phyloP scores from a whole-genome alignment of 2,888 invertebrate species.

The Cephus spinipes region DNA sequence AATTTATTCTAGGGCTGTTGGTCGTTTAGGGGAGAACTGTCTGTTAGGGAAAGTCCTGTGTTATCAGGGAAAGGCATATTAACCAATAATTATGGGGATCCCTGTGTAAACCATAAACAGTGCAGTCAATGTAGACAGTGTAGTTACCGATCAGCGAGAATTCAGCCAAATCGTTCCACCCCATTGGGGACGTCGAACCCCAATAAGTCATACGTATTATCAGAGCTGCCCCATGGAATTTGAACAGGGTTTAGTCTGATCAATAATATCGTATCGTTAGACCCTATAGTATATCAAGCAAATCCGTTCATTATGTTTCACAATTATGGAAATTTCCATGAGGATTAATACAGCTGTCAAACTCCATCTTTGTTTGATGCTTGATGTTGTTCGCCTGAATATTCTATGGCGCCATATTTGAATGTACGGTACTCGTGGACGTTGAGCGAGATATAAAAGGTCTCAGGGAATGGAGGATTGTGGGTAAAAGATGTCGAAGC shows the following conservation, averaged over 20 bases:
- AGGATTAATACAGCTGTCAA: slow-evolving; percentile 22
- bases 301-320: slow-evolving; percentile 36
- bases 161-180: slow-evolving; percentile 21
- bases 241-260: slow-evolving; percentile 51
- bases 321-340: slow-evolving; percentile 43
- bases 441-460: background rate
- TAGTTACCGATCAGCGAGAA: background rate
- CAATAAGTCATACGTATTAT: background rate
- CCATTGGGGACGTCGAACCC: slow-evolving; percentile 13
- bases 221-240: slow-evolving; percentile 36
- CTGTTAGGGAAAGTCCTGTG: background rate
- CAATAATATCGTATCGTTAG: slow-evolving; percentile 54
- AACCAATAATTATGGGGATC: background rate
- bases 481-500: background rate
- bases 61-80: background rate
- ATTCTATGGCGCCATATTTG: background rate
- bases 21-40: background rate
- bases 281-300: slow-evolving; percentile 40
- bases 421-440: background rate
- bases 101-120: background rate
- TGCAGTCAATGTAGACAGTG: background rate
- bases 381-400: background rate
- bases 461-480: background rate
- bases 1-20: background rate
- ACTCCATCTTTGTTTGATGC: background rate